Base-by-base conservation (phyloP, 2,797 vertebrate species). In the Masticophis lateralis region DNA sequence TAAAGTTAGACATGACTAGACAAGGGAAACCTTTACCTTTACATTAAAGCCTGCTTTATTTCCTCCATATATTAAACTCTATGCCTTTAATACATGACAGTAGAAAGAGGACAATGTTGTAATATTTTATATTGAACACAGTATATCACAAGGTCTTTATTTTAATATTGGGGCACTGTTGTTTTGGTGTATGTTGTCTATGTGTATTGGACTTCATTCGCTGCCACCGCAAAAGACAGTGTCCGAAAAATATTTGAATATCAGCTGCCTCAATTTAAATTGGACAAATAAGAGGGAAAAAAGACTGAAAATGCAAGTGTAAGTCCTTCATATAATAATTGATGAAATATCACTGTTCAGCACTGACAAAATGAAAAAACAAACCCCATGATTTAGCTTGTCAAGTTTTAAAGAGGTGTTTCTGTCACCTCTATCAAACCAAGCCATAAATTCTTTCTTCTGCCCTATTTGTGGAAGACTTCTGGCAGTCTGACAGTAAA, bases 401-500 rank as follows among this genome's bases (percentile, higher is more conserved):
- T 90, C 94, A 94, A n/a, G 86, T 53, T 3, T 94, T 94, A 94
- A 79, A 92, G 69, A 96, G 37, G 92, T 92, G 51, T 32, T 92
- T 91, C 59, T 94, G 57, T 91, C 86, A 94, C 94, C 25, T 93
- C 47, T 69, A 55, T 90, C 89, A 95, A 92, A 93, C 56, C 87
- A 94, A 94, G 86, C 53, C 87, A 95, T 92, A 95, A 95, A 94
- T 91, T 95, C 91, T 90, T 60, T 93, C 91, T 37, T 95, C 94
- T 95, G 94, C 94, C 93, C 94, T 96, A 94, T 90, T 92, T 79
- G n/a, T 91, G 92, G 90, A 94, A 69, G 90, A 95, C 93, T n/a
- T 95, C 91, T 94, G 95, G 89, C 86, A 95, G 90, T 90, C 92
- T 93, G 95, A 95, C 95, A 95, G 95, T 96, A 95, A 96, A 96